Conservation (phyloP, 2,113 vertebrate genomes). For the Pygoscelis adeliae region DNA sequence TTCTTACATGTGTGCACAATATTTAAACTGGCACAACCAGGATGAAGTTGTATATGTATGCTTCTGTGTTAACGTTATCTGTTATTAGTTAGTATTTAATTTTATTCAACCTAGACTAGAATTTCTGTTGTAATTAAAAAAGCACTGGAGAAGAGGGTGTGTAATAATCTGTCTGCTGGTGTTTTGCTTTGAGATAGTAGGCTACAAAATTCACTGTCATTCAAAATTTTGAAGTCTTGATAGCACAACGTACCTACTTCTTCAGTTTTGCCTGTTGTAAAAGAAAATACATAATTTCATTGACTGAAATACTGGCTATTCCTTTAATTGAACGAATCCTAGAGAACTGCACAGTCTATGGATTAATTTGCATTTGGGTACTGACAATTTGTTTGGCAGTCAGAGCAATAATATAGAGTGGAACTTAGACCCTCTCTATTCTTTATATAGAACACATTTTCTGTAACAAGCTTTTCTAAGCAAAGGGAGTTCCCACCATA, state of each 20-base stretch:
- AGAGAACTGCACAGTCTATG: neutral
- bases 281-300: neutral
- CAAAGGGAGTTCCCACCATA: neutral
- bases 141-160: neutral
- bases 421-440: neutral
- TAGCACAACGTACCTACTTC: neutral
- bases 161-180: neutral
- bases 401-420: neutral
- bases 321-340: neutral
- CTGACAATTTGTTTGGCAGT: neutral
- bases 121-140: neutral
- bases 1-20: neutral
- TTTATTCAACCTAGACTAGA: neutral
- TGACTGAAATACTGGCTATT: neutral
- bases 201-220: neutral
- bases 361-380: neutral
- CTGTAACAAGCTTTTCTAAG: neutral
- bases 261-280: neutral
- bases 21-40: neutral
- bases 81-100: neutral
- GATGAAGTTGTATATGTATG: neutral
- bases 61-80: neutral
- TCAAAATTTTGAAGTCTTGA: neutral
- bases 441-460: neutral
- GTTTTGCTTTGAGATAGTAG: neutral